A percentile compares a stretch with the other conserved stretches of the same genome.
These are phyloP conservation scores for Scylla paramamosain DNA, from an alignment of 1,140 invertebrate species.

Conservation along the genomic window DNA sequence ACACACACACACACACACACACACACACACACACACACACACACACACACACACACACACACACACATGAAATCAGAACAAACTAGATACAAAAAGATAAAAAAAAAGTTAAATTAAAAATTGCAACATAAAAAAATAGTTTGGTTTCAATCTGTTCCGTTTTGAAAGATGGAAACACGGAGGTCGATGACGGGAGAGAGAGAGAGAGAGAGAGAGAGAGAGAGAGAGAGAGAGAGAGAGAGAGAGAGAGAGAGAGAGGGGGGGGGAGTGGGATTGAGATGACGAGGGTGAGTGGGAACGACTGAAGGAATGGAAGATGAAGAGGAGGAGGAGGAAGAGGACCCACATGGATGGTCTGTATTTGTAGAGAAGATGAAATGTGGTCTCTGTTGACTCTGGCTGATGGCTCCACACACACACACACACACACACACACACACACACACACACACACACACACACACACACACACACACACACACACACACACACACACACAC, in stretches of 20 bases:
- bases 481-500: too few relatives aligned
- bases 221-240: neutral
- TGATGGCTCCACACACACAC: neutral
- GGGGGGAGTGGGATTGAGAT: neutral
- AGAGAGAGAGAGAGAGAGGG: neutral
- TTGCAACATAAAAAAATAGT: too few relatives aligned
- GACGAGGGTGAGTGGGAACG: neutral
- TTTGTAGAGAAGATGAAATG: constrained; percentile 10
- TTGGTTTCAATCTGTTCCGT: too few relatives aligned
- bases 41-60: too few relatives aligned
- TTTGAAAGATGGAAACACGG: neutral
- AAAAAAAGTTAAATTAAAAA: too few relatives aligned
- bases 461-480: neutral
- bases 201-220: constrained; percentile 36
- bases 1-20: constrained; percentile 48
- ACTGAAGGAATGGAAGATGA: neutral
- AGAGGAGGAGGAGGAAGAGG: neutral
- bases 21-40: constrained; percentile 34
- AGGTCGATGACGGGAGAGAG: neutral
- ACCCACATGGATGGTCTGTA: neutral
- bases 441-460: neutral
- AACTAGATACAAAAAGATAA: too few relatives aligned
- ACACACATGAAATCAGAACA: too few relatives aligned
- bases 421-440: neutral
- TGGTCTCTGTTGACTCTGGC: neutral